phyloP scores from a whole-genome alignment of 2,888 invertebrate genomes.

The Tenthredo distinguenda region DNA sequence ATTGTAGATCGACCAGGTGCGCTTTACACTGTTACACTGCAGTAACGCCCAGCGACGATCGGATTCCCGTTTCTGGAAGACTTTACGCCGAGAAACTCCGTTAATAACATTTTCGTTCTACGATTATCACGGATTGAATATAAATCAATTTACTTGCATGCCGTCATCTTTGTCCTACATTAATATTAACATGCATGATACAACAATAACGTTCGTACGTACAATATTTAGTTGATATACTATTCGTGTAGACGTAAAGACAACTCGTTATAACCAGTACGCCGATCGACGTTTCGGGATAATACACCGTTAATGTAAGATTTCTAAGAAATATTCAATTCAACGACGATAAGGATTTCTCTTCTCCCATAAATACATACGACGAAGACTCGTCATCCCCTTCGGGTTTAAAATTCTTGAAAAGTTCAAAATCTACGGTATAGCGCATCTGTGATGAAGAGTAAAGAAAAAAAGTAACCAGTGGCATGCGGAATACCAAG shows the following conservation, averaged over 20 bases:
- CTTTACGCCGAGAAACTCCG: neutral
- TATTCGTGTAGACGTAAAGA: neutral
- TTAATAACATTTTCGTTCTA: neutral
- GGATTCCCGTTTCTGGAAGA: neutral
- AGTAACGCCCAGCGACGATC: neutral
- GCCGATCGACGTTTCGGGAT: too few relatives aligned
- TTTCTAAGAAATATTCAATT: neutral
- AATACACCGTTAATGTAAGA: neutral
- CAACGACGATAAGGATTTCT: constrained; percentile 23
- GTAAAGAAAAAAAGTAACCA: neutral
- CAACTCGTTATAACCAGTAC: too few relatives aligned
- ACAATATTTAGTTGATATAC: neutral
- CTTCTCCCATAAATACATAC: neutral
- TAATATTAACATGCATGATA: too few relatives aligned
- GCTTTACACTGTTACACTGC: neutral
- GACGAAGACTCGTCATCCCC: neutral
- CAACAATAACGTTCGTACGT: neutral
- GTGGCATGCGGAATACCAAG: constrained; percentile 2
- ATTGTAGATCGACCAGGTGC: constrained; percentile 11
- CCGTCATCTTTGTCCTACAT: too few relatives aligned
- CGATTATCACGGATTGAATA: too few relatives aligned
- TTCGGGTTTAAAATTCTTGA: neutral
- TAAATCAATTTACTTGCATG: too few relatives aligned
- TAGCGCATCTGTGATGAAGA: neutral
- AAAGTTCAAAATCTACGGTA: neutral